Percentiles rank a stretch among this genome's conserved stretches.
These are phyloP conservation scores for Parasteatoda tepidariorum DNA, from an alignment of 1,140 invertebrate species.

Conservation along the genomic window DNA sequence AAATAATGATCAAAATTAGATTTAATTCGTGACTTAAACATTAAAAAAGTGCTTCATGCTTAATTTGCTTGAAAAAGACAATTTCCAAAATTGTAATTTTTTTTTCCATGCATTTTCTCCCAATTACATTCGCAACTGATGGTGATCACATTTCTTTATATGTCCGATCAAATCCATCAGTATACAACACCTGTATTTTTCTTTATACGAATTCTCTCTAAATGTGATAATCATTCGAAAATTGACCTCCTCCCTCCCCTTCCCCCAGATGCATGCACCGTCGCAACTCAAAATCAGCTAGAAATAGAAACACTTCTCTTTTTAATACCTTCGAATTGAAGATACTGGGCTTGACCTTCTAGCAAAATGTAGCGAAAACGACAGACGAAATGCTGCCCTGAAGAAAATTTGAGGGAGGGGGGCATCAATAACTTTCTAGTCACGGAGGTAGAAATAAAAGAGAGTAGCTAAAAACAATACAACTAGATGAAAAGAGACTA, in stretches of 20 bases:
- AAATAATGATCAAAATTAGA: too few species aligned
- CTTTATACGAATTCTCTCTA: too few species aligned
- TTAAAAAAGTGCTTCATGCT: too few species aligned
- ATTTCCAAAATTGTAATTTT: too few species aligned
- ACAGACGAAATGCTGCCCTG: slow-evolving; percentile 39
- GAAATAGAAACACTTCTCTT: slow-evolving; percentile 41
- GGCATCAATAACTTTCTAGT: slow-evolving; percentile 55
- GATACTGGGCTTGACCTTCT: slow-evolving; percentile 49
- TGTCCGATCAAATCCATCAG: too few species aligned
- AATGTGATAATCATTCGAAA: too few species aligned
- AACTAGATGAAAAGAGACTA: slow-evolving; percentile 48
- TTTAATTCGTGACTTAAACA: too few species aligned
- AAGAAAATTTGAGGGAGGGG: slow-evolving; percentile 16
- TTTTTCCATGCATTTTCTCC: too few species aligned
- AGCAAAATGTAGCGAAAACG: slow-evolving; percentile 27
- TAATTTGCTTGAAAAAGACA: too few species aligned
- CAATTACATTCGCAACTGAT: too few species aligned
- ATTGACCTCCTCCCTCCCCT: not conserved
- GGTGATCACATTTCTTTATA: too few species aligned
- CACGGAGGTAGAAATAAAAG: slow-evolving; percentile 53
- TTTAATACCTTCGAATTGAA: slow-evolving; percentile 58
- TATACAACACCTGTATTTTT: too few species aligned
- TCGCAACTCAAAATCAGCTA: not conserved
- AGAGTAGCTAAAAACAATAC: slow-evolving; percentile 56
- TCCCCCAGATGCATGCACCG: not conserved